Conservation (phyloP, 2,888 invertebrate species). For the Drosophila cognata region DNA sequence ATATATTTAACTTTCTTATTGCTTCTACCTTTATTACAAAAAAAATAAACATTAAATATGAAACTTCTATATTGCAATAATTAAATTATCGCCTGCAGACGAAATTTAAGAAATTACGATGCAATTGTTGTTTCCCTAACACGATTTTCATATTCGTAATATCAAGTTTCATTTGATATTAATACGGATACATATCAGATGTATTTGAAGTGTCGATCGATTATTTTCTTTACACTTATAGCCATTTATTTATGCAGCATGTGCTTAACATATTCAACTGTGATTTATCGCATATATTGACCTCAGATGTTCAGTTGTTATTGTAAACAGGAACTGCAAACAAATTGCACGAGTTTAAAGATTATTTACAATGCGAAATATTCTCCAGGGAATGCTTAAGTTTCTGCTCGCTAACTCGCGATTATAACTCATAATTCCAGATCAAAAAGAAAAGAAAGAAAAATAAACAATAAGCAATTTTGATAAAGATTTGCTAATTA, state of each 20-base stretch:
- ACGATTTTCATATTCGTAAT: not conserved
- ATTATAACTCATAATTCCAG: slow-evolving; percentile 3
- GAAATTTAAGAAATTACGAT: not conserved
- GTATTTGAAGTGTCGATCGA: not conserved
- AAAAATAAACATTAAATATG: not conserved
- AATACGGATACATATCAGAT: not conserved
- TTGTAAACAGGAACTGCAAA: not conserved
- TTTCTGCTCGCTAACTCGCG: not conserved
- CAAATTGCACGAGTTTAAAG: not conserved
- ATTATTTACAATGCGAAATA: not conserved
- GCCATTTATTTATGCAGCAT: not conserved
- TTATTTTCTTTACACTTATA: not conserved
- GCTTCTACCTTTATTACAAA: not conserved
- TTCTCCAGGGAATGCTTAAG: not conserved
- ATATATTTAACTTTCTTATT: not conserved
- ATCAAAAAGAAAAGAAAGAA: not conserved
- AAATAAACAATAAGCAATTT: not conserved
- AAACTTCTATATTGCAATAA: not conserved
- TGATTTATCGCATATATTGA: slow-evolving; percentile 2
- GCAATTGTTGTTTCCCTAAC: not conserved
- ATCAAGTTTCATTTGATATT: not conserved
- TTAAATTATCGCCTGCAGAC: not conserved
- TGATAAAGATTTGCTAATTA: not conserved
- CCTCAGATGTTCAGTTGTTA: not conserved
- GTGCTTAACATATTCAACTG: not conserved